phyloP scores from a whole-genome alignment of 2,113 vertebrate species.

The Elgaria multicarinata region DNA sequence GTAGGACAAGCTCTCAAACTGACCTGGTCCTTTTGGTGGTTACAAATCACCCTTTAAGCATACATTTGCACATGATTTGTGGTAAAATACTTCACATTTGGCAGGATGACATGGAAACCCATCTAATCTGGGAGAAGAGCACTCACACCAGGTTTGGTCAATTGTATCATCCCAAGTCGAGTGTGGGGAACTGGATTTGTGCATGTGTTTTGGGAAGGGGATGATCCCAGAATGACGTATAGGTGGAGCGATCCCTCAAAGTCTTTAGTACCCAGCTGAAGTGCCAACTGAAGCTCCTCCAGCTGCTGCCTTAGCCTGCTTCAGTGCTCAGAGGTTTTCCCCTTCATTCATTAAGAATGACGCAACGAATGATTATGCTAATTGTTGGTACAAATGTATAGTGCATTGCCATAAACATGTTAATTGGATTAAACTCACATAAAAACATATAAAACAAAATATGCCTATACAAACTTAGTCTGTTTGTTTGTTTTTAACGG shows the following conservation, averaged over 20 bases:
- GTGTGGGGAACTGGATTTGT: no score
- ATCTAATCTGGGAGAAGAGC: not conserved
- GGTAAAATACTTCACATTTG: not conserved
- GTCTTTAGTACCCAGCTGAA: no score
- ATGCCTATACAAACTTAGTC: not conserved
- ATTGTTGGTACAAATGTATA: not conserved
- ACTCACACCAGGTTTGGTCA: not conserved
- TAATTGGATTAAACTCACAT: not conserved
- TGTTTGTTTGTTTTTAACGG: conserved; percentile 3
- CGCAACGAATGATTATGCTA: not conserved
- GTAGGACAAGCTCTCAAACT: not conserved
- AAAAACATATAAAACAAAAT: conserved; percentile 14
- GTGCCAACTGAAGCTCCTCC: no score
- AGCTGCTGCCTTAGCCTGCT: no score
- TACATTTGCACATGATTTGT: not conserved
- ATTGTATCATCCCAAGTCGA: not conserved
- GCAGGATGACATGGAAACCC: not conserved
- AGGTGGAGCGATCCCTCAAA: no score
- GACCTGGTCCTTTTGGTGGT: no score
- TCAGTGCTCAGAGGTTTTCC: no score
- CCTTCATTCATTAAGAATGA: not conserved
- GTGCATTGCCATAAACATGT: not conserved
- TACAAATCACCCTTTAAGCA: not conserved
- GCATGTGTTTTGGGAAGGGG: no score
- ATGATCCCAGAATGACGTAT: no score